Evolutionary conservation across 2,113 vertebrate genomes (phyloP).

Genomic region (Oncorhynchus mykiss): DNA sequence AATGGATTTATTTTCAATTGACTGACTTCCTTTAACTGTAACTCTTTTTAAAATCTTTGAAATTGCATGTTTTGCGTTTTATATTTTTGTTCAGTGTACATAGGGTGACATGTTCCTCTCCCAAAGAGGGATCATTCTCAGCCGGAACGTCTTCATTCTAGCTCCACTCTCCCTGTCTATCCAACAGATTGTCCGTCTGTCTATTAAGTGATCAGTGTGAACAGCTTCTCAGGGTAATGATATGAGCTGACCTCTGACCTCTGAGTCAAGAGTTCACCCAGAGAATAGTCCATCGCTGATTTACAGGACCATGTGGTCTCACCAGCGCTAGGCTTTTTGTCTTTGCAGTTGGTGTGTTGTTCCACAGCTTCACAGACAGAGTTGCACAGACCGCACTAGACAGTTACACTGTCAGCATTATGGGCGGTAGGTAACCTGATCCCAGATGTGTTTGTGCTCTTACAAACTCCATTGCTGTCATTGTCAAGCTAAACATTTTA

Average conservation of each 20-base stretch:
- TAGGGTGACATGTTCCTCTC: too few relatives aligned
- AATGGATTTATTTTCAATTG: too few relatives aligned
- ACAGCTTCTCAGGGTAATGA: constrained; percentile 18
- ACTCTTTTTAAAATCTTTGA: too few relatives aligned
- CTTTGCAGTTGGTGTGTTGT: constrained; percentile 63
- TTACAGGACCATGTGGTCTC: constrained; percentile 63
- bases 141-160: neutral
- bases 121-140: too few relatives aligned
- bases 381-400: constrained; percentile 58
- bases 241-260: constrained; percentile 50
- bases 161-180: neutral
- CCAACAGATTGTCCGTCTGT: constrained; percentile 14
- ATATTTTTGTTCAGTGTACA: too few relatives aligned
- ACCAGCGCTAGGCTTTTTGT: constrained; percentile 50
- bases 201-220: constrained; percentile 36
- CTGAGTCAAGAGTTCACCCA: constrained; percentile 43
- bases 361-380: too few relatives aligned
- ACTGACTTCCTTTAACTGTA: too few relatives aligned
- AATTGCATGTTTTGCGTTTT: too few relatives aligned
- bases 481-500: too few relatives aligned
- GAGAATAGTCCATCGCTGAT: constrained; percentile 57
- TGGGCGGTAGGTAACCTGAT: too few relatives aligned
- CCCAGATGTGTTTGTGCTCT: too few relatives aligned
- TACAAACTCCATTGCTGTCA: too few relatives aligned
- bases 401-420: constrained; percentile 38